These are phyloP conservation scores for Leptatherina wallacei DNA, from an alignment of 2,797 vertebrate species.

Conservation along the genomic window DNA sequence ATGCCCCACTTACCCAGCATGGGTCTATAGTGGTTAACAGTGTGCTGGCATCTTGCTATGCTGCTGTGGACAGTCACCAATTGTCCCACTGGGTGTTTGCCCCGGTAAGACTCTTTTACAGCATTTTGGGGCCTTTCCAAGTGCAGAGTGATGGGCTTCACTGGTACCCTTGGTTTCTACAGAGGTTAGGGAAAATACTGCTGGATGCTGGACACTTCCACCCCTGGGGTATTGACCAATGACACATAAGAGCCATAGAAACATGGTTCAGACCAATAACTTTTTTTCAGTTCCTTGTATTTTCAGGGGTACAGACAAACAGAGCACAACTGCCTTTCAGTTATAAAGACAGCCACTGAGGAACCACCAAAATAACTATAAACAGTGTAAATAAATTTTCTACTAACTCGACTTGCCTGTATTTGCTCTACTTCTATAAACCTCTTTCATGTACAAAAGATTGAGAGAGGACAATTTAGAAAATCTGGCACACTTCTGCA, in stretches of 20 bases:
- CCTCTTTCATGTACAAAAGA: constrained; percentile 9
- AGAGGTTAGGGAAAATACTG: constrained; percentile 86
- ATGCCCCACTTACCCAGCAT: constrained; percentile 90
- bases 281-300: constrained; percentile 32
- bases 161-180: constrained; percentile 92
- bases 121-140: constrained; percentile 77
- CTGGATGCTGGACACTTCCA: constrained; percentile 90
- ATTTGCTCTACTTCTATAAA: constrained; percentile 49
- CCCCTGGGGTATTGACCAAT: constrained; percentile 81
- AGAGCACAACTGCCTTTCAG: constrained; percentile 29
- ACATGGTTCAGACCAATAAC: constrained; percentile 39
- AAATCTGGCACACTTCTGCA: constrained; percentile 9
- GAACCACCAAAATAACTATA: constrained; percentile 24
- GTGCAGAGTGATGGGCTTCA: constrained; percentile 86
- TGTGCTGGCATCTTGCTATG: constrained; percentile 93
- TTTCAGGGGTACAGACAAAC: constrained; percentile 42
- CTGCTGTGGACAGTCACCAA: constrained; percentile 87
- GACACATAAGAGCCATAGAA: constrained; percentile 37
- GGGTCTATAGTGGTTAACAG: constrained; percentile 92
- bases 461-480: constrained; percentile 12
- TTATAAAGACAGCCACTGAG: constrained; percentile 8
- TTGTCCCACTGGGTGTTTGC: constrained; percentile 91
- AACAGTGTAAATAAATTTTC: constrained; percentile 41
- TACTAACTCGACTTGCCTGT: constrained; percentile 34
- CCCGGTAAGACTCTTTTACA: constrained; percentile 89